phyloP scores from a whole-genome alignment of 2,888 invertebrate genomes.

The Lepidocyrtoides sp. region DNA sequence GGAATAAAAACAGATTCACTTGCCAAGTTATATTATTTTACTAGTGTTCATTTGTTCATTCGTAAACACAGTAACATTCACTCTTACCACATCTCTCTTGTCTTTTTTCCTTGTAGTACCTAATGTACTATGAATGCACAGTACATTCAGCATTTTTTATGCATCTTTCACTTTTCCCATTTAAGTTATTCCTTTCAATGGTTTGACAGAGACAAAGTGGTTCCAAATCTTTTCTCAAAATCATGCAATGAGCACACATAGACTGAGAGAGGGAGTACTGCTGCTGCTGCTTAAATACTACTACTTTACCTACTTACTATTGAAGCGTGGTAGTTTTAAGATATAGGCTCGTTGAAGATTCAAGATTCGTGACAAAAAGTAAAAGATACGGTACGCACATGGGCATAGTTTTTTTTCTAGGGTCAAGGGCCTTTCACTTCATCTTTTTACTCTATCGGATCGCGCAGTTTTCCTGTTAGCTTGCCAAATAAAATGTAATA shows the following conservation, averaged over 20 bases:
- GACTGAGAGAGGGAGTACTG: neutral
- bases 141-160: constrained; percentile 38
- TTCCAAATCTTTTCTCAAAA: constrained; percentile 38
- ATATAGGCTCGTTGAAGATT: too few relatives aligned
- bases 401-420: neutral
- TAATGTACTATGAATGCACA: too few relatives aligned
- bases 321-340: too few relatives aligned
- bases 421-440: constrained; percentile 47
- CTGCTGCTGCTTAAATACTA: neutral
- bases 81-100: neutral
- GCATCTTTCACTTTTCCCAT: constrained; percentile 46
- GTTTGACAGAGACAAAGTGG: constrained; percentile 66
- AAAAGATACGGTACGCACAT: too few relatives aligned
- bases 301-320: too few relatives aligned
- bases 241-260: neutral
- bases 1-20: constrained; percentile 24
- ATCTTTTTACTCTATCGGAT: constrained; percentile 24
- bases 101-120: too few relatives aligned
- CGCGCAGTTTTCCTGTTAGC: neutral
- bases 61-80: too few relatives aligned
- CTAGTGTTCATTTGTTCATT: neutral
- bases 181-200: constrained; percentile 45
- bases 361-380: too few relatives aligned
- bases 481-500: constrained; percentile 13
- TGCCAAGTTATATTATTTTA: constrained; percentile 33